Percentiles rank a stretch among this genome's conserved stretches.
phyloP scores from a whole-genome alignment of 2,888 invertebrate genomes.

The Cryptocephalus primarius region DNA sequence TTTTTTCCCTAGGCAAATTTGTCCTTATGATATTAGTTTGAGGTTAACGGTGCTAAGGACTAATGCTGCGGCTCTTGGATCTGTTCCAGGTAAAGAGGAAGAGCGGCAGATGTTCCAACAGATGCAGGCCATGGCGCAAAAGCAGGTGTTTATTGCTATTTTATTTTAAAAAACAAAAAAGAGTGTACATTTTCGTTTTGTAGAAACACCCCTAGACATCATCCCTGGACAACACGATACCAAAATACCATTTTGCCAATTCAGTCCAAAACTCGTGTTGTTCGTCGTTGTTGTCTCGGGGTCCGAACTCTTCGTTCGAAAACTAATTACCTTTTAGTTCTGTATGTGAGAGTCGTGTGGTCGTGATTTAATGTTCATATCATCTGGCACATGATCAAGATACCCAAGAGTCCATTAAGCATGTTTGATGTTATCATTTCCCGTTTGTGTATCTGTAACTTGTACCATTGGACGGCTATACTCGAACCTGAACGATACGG shows the following conservation, averaged over 20 bases:
- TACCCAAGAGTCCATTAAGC: constrained; percentile 18
- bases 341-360: constrained; percentile 23
- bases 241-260: no score
- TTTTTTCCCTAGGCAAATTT: no score
- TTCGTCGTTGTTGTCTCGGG: no score
- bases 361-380: constrained; percentile 19
- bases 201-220: neutral
- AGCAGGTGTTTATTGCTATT: constrained; percentile 62
- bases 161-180: neutral
- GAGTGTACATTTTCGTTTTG: neutral
- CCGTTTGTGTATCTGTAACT: neutral
- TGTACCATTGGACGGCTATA: neutral
- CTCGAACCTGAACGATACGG: no score
- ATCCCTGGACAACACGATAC: neutral
- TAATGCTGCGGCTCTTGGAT: constrained; percentile 33
- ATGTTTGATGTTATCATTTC: constrained; percentile 24
- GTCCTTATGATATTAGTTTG: no score
- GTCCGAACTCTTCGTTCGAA: no score
- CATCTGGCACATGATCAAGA: constrained; percentile 31
- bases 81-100: constrained; percentile 84
- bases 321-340: constrained; percentile 4
- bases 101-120: constrained; percentile 94
- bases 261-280: no score
- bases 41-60: constrained; percentile 16
- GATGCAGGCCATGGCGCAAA: constrained; percentile 93